Evolutionary conservation across 1,140 invertebrate genomes (phyloP), one percentile per base, ranked within the genome.

Genomic region (silkworm (Bombyx mori)): DNA sequence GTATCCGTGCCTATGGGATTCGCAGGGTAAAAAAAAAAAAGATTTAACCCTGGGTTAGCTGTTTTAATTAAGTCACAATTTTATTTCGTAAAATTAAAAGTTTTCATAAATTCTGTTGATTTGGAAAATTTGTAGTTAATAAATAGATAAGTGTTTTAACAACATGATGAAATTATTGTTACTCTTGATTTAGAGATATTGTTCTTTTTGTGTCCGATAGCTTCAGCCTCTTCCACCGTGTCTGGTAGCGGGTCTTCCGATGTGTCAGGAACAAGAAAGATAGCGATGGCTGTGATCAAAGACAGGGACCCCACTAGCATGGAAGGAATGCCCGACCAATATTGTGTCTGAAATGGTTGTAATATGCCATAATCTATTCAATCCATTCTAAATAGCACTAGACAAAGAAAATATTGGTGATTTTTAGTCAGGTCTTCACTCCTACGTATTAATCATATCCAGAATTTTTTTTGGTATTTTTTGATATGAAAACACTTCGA

Each of bases 291-390:
- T 0, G 62, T 64, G 3, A 65, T 51, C 18, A 66, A 26, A 0
- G 69, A 69, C 18, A 61, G 42, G 7, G 55, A 52, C 1, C 69
- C 67, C 8, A 66, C 58, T 6, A 72, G 43, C 4, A 72, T 42
- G 4, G 69, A 62, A 6, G 69, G 69, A 9, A 72, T 44, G 12
- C 66, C 67, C 3, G 56, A 56, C 69, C 66, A 69, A 56, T 66
- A 72, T 8, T 18, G 48, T 9, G 67, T 12, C 69, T 71, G 58
- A 18, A 8, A 45, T 8, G 10, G 10, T 10, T 45, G 1, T 45
- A 45, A 45, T 8, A 8, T 45, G 44, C 44, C 10, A 10, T 45
- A 10, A 7, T 45, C 44, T 45, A 10, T 45, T 8, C 7, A 7
- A 10, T 45, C 10, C 7, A 45, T 45, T 7, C 7, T 8, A 45